Base-by-base conservation (phyloP, 2,888 invertebrate genomes). In the Polydesmus complanatus region DNA sequence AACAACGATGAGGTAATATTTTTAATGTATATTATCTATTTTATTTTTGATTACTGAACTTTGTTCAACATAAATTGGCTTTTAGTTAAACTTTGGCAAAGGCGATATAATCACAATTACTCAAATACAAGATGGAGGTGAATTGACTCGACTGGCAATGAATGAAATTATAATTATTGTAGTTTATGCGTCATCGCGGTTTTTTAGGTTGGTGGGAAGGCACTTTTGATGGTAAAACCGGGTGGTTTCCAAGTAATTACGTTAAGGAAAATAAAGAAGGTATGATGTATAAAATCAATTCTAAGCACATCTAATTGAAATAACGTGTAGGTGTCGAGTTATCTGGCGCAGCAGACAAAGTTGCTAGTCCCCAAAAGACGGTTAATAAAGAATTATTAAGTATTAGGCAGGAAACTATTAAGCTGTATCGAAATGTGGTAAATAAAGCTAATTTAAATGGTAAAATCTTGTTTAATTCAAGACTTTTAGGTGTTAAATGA, bases 181-280 rank as follows among this genome's bases (percentile, higher is more conserved):
- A n/a, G n/a, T n/a, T n/a, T n/a, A n/a, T n/a, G n/a, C n/a, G n/a
- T n/a, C n/a, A n/a, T n/a, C n/a, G n/a, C n/a, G n/a, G n/a, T 37
- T 37, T 37, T 14, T 5, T 37, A 37, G 37, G 96, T 52, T 97
- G 97, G 97, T 98, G 97, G 97, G 98, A 98, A 78, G 97, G 97
- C 18, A 97, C 96, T 8, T 78, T 96, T 56, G 84, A 86, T 64
- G 94, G 90, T 68, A 89, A 88, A 73, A 96, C 96, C 65, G 96
- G 95, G 70, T 97, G 96, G 96, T 97, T 97, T 78, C 96, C 96
- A 64, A 90, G 91, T 72, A 96, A 96, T 77, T 96, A 95, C 80
- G 93, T 94, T 64, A 87, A 87, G 71, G 93, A 94, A 76, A 84
- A 83, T 72, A 88, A 87, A 80, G 79, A 82, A 65, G 72, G 72